Evolutionary conservation across 2,797 vertebrate genomes (phyloP).

Genomic region (Sandelia bainsii): DNA sequence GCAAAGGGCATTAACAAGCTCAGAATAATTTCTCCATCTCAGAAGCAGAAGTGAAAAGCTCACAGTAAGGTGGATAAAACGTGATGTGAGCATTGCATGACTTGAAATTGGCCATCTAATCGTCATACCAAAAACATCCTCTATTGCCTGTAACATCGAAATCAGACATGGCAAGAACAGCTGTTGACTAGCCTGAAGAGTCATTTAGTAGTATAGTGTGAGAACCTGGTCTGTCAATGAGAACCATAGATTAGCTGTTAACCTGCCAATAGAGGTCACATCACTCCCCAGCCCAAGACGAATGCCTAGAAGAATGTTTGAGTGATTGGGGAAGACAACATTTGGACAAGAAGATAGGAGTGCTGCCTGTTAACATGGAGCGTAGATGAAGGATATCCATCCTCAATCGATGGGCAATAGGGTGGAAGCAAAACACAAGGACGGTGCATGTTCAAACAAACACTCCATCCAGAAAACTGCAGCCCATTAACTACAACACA

Average conservation of each 20-base stretch:
- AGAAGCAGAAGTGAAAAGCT: conserved; percentile 18
- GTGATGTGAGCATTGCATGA: not conserved
- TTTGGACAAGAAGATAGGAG: conserved; percentile 46
- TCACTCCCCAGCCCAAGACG: conserved; percentile 39
- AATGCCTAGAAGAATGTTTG: conserved; percentile 22
- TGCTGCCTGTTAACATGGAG: conserved; percentile 37
- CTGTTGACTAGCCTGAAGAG: conserved; percentile 33
- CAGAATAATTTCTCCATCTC: conserved; percentile 15
- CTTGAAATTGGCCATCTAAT: conserved; percentile 8
- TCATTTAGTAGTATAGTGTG: conserved; percentile 44
- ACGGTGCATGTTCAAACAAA: conserved; percentile 55
- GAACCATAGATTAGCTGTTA: conserved; percentile 65
- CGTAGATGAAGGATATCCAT: conserved; percentile 48
- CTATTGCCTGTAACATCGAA: conserved; percentile 15
- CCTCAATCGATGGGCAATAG: conserved; percentile 44
- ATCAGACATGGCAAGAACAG: conserved; percentile 26
- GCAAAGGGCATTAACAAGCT: conserved; percentile 38
- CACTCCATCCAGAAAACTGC: conserved; percentile 31
- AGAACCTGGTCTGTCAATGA: conserved; percentile 55
- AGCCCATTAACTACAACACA: conserved; percentile 39
- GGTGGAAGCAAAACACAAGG: conserved; percentile 42
- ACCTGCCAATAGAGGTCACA: conserved; percentile 49
- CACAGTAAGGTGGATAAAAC: conserved; percentile 7
- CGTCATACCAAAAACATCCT: conserved; percentile 24
- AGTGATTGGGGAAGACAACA: conserved; percentile 45